These are phyloP conservation scores for Parazoanthus atlanticus DNA, from an alignment of 92 coral and sea anemone genomes.

Conservation along the genomic window DNA sequence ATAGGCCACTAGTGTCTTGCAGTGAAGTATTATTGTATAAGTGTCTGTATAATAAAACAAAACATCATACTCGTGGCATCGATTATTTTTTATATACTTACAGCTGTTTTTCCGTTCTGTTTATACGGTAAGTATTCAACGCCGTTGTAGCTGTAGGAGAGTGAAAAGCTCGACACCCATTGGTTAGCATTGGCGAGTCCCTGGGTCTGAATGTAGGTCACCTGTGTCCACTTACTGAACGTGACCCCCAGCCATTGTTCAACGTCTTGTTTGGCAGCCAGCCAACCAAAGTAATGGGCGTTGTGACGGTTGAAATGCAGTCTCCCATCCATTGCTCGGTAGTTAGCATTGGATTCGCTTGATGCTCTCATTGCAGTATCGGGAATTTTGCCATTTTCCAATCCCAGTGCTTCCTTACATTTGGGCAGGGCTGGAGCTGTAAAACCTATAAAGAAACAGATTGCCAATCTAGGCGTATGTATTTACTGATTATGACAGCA, in stretches of 20 bases:
- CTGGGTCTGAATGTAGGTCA: slow-evolving; percentile 48
- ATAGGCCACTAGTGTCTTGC: no score
- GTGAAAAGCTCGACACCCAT: slow-evolving; percentile 49
- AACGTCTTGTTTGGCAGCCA: not conserved
- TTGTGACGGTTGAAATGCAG: slow-evolving; percentile 20
- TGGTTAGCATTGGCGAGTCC: slow-evolving; percentile 39
- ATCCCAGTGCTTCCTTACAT: slow-evolving; percentile 39
- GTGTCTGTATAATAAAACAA: not conserved
- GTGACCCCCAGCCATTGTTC: slow-evolving; percentile 51
- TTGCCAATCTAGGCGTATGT: no score
- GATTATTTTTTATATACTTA: not conserved
- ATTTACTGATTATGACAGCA: no score
- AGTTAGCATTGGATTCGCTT: not conserved
- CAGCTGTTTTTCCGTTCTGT: slow-evolving; percentile 36
- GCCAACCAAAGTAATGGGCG: slow-evolving; percentile 42
- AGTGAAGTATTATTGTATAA: no score
- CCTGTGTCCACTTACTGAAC: slow-evolving; percentile 39
- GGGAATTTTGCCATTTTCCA: slow-evolving; percentile 53
- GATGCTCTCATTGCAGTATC: slow-evolving; percentile 47
- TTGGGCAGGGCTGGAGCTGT: slow-evolving; percentile 24
- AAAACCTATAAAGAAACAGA: slow-evolving; percentile 21
- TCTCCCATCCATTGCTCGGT: slow-evolving; percentile 34
- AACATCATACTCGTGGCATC: not conserved
- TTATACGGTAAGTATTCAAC: slow-evolving; percentile 16
- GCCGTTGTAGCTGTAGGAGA: slow-evolving; percentile 41